A percentile compares a stretch with the other conserved stretches of the same genome.
Evolutionary conservation across 2,888 invertebrate species (phyloP).

Genomic region (Morpho helenor): DNA sequence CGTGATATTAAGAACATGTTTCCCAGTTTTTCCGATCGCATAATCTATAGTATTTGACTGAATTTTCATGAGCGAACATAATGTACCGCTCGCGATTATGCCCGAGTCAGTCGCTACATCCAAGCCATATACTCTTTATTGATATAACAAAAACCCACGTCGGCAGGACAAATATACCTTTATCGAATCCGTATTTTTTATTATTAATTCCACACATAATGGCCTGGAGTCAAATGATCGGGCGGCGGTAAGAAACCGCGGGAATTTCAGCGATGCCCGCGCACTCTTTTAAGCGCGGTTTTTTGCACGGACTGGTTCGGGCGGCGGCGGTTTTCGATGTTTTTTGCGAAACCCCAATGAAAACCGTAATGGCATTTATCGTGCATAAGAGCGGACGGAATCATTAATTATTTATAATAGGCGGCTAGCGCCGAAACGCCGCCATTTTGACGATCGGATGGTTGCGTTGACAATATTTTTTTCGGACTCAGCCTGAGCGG

Average conservation of each 20-base stretch:
- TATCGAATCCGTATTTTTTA: constrained; percentile 70
- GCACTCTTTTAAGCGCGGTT: constrained; percentile 65
- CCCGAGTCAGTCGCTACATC: constrained; percentile 40
- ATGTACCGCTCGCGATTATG: constrained; percentile 58
- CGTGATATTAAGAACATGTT: neutral
- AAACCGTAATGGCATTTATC: constrained; percentile 79
- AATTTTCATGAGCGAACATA: constrained; percentile 73
- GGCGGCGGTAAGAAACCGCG: constrained; percentile 66
- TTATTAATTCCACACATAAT: constrained; percentile 76
- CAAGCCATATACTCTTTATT: constrained; percentile 59
- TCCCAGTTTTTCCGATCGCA: constrained; percentile 5
- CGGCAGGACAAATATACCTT: constrained; percentile 64
- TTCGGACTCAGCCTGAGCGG: constrained; percentile 42
- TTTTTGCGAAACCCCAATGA: constrained; percentile 72
- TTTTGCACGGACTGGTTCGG: constrained; percentile 63
- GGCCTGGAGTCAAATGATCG: constrained; percentile 73
- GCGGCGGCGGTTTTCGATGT: constrained; percentile 62
- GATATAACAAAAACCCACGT: constrained; percentile 61
- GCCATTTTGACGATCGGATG: constrained; percentile 51
- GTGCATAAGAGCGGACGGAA: constrained; percentile 74
- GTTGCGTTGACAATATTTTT: constrained; percentile 43
- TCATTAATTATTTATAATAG: constrained; percentile 80
- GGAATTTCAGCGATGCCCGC: constrained; percentile 75
- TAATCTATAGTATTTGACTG: constrained; percentile 36
- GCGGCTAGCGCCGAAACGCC: constrained; percentile 68